Evolutionary conservation across 2,113 vertebrate genomes (phyloP), one percentile per base, ranked within the genome.

Genomic region (Tachysurus vachellii): DNA sequence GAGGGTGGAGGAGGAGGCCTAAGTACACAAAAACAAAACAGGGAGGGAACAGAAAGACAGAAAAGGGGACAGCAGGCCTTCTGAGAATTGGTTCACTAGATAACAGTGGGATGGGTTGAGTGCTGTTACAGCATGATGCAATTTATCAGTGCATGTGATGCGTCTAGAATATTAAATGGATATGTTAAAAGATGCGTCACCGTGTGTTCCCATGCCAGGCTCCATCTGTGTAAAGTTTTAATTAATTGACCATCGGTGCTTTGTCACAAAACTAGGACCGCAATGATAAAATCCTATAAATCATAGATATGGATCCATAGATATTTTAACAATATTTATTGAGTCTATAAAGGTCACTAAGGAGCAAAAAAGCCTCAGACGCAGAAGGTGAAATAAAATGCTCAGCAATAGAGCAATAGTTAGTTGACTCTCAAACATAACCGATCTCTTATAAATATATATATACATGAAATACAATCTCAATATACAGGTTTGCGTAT

Each of bases 11-110:
- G 91, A 88, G 83, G 91, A 91, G 88, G 88, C 82, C 91, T 92
- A 91, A 93, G 94, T 94, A 93, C 93, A 94, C 92, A 92, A 92
- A 93, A 94, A 94, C 90, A 93, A 82, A 93, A 93, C 86, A 68
- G 11, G 82, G 82, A 85, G 84, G 84, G 26, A 70, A 80, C 28
- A 77, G 71, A 53, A 80, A 82, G 86, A 88, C 87, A 77, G 77
- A 85, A 82, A 87, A 73, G 70, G 68, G 77, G 81, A 88, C 84
- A 84, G 50, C 79, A 61, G 77, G 82, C 42, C 77, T 76, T 53
- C 62, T 76, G 85, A 85, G 86, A 87, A 77, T 84, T 13, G 62
- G 42, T 87, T 73, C 68, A 75, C 56, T 36, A 26, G 59, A 79
- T 80, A 77, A 80, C 86, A 64, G 80, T 64, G 70, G 77, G 44